Evolutionary conservation across 1,140 invertebrate genomes (phyloP).

Genomic region (Orussus abietinus): DNA sequence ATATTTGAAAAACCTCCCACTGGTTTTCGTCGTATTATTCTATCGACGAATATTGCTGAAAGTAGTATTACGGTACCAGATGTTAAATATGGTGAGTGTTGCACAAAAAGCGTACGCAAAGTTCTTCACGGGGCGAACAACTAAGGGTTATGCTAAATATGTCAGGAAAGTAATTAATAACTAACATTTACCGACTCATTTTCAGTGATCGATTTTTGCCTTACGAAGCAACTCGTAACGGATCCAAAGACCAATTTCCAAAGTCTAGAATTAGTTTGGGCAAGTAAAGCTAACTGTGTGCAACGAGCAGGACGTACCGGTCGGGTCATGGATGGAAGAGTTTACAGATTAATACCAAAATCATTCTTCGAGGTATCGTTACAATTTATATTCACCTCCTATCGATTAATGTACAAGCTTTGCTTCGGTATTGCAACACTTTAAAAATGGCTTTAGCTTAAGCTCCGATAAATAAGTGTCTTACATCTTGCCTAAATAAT

Average conservation of each 20-base stretch:
- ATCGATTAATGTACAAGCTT: too few relatives aligned
- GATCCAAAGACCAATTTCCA: conserved; percentile 76
- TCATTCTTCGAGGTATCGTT: conserved; percentile 71
- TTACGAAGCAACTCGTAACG: conserved; percentile 77
- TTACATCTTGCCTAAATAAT: too few relatives aligned
- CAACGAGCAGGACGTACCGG: conserved; percentile 90
- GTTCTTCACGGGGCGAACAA: too few relatives aligned
- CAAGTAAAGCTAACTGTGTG: conserved; percentile 82
- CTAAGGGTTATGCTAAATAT: too few relatives aligned
- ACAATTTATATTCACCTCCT: too few relatives aligned
- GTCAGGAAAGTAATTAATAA: too few relatives aligned
- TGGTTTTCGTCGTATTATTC: conserved; percentile 77
- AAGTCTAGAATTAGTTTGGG: conserved; percentile 78
- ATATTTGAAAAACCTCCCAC: conserved; percentile 63
- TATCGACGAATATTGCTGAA: conserved; percentile 96
- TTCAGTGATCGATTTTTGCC: conserved; percentile 92
- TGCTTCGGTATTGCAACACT: too few relatives aligned
- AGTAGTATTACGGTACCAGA: conserved; percentile 95
- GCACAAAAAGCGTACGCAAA: too few relatives aligned
- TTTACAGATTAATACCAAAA: conserved; percentile 78
- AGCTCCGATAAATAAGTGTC: too few relatives aligned
- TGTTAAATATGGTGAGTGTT: conserved; percentile 76
- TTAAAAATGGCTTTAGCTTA: too few relatives aligned
- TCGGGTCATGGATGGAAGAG: conserved; percentile 77
- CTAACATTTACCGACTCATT: too few relatives aligned